phyloP scores from a whole-genome alignment of 2,113 vertebrate genomes.

The Neolamprologus hecqui region DNA sequence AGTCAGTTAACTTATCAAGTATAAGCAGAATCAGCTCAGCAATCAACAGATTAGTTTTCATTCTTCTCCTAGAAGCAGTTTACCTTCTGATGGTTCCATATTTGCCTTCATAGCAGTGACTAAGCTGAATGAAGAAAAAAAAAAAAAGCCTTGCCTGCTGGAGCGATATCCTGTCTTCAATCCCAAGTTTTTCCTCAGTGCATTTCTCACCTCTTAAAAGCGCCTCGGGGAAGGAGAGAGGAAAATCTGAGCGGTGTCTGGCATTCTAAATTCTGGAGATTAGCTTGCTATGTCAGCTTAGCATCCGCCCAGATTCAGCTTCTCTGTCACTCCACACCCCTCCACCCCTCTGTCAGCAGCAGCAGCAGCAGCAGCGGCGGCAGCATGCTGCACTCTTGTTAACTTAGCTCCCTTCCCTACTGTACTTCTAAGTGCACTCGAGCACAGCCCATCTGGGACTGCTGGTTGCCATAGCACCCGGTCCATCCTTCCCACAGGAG shows the following conservation, averaged over 20 bases:
- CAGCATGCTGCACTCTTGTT: neutral
- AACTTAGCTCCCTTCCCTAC: constrained; percentile 30
- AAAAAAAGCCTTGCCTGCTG: neutral
- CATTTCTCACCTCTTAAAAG: constrained; percentile 40
- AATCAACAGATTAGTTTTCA: neutral
- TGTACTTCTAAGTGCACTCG: constrained; percentile 50
- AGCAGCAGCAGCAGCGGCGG: neutral
- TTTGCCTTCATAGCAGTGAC: constrained; percentile 7
- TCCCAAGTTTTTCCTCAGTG: neutral
- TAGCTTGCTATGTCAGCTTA: constrained; percentile 54
- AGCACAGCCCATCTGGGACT: constrained; percentile 45
- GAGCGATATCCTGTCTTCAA: constrained; percentile 19
- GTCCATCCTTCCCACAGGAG: constrained; percentile 53
- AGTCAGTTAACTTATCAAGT: rapidly evolving
- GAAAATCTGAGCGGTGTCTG: constrained; percentile 7
- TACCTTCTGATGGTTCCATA: neutral
- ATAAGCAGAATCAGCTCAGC: neutral
- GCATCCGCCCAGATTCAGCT: constrained; percentile 22
- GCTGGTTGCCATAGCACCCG: constrained; percentile 52
- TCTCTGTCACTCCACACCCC: constrained; percentile 15
- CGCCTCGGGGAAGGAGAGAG: neutral
- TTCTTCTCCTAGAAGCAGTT: neutral
- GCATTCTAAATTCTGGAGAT: constrained; percentile 41
- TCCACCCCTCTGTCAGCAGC: constrained; percentile 14
- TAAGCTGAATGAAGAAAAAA: neutral